Evolutionary conservation across 2,888 invertebrate species (phyloP), one percentile per base, ranked within the genome.

Genomic region (Drosophila formosana): DNA sequence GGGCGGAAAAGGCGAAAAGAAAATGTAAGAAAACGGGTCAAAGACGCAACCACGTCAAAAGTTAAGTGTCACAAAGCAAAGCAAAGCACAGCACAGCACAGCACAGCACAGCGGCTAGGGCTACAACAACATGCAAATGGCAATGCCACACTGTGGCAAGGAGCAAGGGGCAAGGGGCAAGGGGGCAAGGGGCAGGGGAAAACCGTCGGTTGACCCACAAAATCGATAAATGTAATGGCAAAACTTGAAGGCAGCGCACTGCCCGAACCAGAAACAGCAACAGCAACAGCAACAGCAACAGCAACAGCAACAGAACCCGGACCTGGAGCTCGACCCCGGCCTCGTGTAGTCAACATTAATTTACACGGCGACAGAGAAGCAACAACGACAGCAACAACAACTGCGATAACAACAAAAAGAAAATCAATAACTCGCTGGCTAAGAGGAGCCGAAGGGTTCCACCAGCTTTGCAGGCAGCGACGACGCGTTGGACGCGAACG

Each of bases 221-320:
- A 82, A 82, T 82, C 82, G 66, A 82, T 82, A 82, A 80, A 75
- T 75, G 86, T 85, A 82, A 85, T 82, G 82, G 80, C 81, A 72
- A 61, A 75, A 76, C 77, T 76, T 77, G 73, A 76, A 76, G 77
- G 77, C 77, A 77, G 55, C 46, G 3, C 66, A 50, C 61, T 62
- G 51, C 61, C 30, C 53, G 1, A 30, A 30, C 51, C 45, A 26
- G 43, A n/a, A 18, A 49, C 39, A 45, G 11, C 11, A 39, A n/a
- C 49, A 61, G 43, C 8, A 18, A 18, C 11, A n/a, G n/a, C n/a
- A n/a, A n/a, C 45, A 26, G 43, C 11, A 18, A 49, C 39, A 45
- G 11, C 11, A 39, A n/a, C 49, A 55, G 3, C 26, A 7, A 53
- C 45, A 50, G 1, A 7, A 32, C 23, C 41, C 50, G 30, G 30